A percentile compares a stretch with the other conserved stretches of the same genome.
Conservation (phyloP, 2,888 invertebrate species). For the Watsonalla binaria region DNA sequence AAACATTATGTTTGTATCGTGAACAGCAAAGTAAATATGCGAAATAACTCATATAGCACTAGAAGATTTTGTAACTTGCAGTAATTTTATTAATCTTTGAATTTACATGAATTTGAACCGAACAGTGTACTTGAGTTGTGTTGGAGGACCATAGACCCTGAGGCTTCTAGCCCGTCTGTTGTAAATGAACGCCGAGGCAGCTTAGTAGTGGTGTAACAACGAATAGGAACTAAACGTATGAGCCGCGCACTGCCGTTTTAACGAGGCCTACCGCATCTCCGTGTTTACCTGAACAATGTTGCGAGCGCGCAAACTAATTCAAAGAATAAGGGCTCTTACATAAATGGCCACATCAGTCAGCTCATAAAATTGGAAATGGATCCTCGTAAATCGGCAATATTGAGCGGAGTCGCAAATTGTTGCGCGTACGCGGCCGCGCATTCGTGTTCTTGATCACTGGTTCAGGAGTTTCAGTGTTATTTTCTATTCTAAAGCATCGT, state of each 20-base stretch:
- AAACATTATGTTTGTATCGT: conserved; percentile 25
- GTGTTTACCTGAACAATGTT: conserved; percentile 26
- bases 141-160: conserved; percentile 41
- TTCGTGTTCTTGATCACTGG: conserved; percentile 50
- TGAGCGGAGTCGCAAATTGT: conserved; percentile 60
- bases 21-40: conserved; percentile 19
- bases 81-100: conserved; percentile 26
- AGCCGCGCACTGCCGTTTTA: conserved; percentile 35
- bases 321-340: conserved; percentile 41
- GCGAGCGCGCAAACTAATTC: conserved; percentile 11
- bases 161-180: conserved; percentile 32
- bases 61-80: conserved; percentile 30
- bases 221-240: conserved; percentile 46
- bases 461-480: conserved; percentile 21
- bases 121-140: conserved; percentile 37
- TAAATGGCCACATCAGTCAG: conserved; percentile 51
- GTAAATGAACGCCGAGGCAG: conserved; percentile 45
- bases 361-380: conserved; percentile 67
- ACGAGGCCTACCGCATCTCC: conserved; percentile 28
- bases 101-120: conserved; percentile 38
- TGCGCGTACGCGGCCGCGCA: conserved; percentile 57
- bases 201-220: conserved; percentile 44
- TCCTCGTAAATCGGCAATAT: conserved; percentile 65
- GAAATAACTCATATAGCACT: conserved; percentile 15
- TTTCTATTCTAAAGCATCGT: conserved; percentile 29